Conservation (phyloP, 2,797 vertebrate genomes). For the Lemur catta region DNA sequence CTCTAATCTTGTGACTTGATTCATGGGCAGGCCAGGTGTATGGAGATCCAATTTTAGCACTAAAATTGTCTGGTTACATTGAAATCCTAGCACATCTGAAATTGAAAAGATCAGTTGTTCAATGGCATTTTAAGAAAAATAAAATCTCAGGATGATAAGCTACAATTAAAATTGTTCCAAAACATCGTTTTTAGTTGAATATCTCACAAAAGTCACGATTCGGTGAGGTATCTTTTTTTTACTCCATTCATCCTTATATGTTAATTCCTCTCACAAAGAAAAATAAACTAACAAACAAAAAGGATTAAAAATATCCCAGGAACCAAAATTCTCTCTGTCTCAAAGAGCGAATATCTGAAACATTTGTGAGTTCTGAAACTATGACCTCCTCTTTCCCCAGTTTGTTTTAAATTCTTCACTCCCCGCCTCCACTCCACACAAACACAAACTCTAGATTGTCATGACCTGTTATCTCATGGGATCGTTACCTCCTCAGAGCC, state of each 20-base stretch:
- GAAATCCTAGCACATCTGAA: background rate
- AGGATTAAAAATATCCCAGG: background rate
- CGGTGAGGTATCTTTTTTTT: background rate
- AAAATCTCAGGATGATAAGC: background rate
- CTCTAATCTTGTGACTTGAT: constrained; percentile 34
- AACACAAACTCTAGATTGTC: background rate
- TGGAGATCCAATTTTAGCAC: background rate
- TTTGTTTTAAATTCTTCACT: background rate
- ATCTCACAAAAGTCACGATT: background rate
- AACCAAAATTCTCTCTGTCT: background rate
- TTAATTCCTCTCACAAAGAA: background rate
- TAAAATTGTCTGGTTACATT: background rate
- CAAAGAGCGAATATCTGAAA: background rate
- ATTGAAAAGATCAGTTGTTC: background rate
- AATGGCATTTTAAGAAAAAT: background rate
- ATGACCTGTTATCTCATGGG: background rate
- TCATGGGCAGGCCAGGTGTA: background rate
- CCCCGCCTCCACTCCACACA: background rate
- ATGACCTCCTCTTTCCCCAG: background rate
- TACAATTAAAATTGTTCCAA: background rate
- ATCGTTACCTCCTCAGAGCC: background rate
- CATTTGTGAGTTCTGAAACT: background rate
- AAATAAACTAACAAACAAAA: background rate
- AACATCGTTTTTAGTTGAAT: background rate
- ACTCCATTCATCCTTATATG: background rate